Evolutionary conservation across 1,140 invertebrate genomes (phyloP), one percentile per base, ranked within the genome.

Genomic region (Laupala kohalensis): DNA sequence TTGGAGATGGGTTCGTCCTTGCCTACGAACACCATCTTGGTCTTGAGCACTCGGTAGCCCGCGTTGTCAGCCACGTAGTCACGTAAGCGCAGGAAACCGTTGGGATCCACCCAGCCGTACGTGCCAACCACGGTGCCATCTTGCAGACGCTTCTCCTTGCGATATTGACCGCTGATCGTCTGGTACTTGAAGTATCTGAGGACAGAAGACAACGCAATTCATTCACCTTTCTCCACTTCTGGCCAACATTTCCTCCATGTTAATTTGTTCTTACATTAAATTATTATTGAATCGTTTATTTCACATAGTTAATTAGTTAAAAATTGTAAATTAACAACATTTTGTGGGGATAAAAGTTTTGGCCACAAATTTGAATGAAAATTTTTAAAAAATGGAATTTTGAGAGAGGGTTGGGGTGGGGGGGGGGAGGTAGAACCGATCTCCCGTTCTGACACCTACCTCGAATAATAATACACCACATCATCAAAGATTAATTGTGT

Each of bases 51-150:
- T 28, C 73, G 64, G 67, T 74, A 76, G 64, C 91, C 91, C 74
- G 88, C 83, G 74, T 85, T 83, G 78, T 94, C 92, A 19, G 93
- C 92, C 71, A 95, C 89, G 78, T 95, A 95, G 76, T 95, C 93
- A 78, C 92, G 89, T 30, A 93, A 87, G 4, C 92, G 83, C 62
- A 94, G 81, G 76, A 86, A 90, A 4, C 92, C 92, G 69, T 90
- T 85, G 5, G 91, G 89, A 77, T 94, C 92, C 24, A 94, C 88
- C 93, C 93, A 92, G 5, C 90, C 90, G 75, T 89, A 89, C 6
- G 88, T 87, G 64, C 90, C 88, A 81, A 81, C 74, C 76, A 85
- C 81, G 1, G 79, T 80, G 12, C 78, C 78, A 71, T 78, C 78
- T 24, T 79, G 75, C 1, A 94, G 81, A 69, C 92, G 84, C 78